phyloP scores from a whole-genome alignment of 64 coral and sea anemone genomes.

The Porites australiensis region DNA sequence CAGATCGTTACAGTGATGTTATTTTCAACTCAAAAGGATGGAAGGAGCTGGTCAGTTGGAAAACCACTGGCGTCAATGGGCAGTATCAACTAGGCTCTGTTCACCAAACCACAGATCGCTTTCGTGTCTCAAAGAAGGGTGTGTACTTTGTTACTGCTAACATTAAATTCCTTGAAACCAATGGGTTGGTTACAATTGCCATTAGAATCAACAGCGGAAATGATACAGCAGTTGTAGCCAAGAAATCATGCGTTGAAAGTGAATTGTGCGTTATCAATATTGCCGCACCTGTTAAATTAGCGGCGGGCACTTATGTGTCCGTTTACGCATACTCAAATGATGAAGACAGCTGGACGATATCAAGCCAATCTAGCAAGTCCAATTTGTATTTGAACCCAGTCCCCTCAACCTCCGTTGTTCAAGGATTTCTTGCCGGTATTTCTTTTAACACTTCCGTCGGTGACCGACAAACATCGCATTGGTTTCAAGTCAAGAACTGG shows the following conservation, averaged over 20 bases:
- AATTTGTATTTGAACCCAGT: slow-evolving; percentile 43
- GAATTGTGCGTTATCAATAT: slow-evolving; percentile 42
- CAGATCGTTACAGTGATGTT: slow-evolving; percentile 64
- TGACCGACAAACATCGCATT: not conserved
- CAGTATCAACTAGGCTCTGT: slow-evolving; percentile 80
- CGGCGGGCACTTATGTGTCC: slow-evolving; percentile 53
- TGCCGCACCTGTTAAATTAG: slow-evolving; percentile 33
- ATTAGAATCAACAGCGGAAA: slow-evolving; percentile 68
- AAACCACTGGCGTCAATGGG: slow-evolving; percentile 50
- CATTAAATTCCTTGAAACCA: slow-evolving; percentile 38
- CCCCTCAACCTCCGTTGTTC: slow-evolving; percentile 11
- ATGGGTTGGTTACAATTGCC: slow-evolving; percentile 30
- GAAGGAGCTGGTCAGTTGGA: slow-evolving; percentile 75
- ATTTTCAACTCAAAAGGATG: slow-evolving; percentile 48
- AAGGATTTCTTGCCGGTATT: slow-evolving; percentile 63
- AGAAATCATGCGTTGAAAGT: slow-evolving; percentile 18
- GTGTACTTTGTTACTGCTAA: slow-evolving; percentile 41
- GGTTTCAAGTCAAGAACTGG: slow-evolving; percentile 61
- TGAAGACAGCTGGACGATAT: slow-evolving; percentile 55
- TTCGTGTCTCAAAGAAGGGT: slow-evolving; percentile 43
- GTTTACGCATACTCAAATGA: slow-evolving; percentile 65
- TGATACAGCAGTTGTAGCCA: slow-evolving; percentile 42
- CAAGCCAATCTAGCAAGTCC: slow-evolving; percentile 73
- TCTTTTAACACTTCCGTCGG: slow-evolving; percentile 45
- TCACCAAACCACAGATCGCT: slow-evolving; percentile 76